phyloP scores from a whole-genome alignment of 2,797 vertebrate genomes.

The Jordanella pulchra region DNA sequence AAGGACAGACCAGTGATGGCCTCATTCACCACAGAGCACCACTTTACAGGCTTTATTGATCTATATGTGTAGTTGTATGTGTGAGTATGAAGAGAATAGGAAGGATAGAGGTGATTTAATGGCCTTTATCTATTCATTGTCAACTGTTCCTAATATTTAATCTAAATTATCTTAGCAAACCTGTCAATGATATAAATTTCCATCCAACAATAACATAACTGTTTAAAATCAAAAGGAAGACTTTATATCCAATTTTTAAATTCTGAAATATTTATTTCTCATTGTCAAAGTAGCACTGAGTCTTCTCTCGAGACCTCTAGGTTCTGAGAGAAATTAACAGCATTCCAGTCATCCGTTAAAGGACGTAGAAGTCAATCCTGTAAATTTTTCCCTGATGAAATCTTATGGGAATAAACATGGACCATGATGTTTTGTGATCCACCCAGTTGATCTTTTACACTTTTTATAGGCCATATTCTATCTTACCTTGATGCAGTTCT shows the following conservation, averaged over 20 bases:
- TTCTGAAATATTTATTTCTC: no score
- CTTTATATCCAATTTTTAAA: no score
- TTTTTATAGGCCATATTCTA: neutral
- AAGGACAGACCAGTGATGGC: slow-evolving; percentile 65
- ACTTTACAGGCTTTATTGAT: slow-evolving; percentile 70
- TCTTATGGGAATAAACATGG: slow-evolving; percentile 14
- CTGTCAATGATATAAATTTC: slow-evolving; percentile 12
- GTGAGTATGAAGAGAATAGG: slow-evolving; percentile 33
- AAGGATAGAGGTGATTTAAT: slow-evolving; percentile 16
- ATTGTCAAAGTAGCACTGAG: no score
- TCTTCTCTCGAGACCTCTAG: slow-evolving; percentile 8
- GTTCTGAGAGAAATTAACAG: slow-evolving; percentile 15
- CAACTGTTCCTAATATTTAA: slow-evolving; percentile 17
- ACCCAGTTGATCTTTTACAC: neutral
- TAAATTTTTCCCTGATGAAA: slow-evolving; percentile 5
- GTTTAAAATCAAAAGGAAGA: no score
- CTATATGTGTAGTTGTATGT: slow-evolving; percentile 25
- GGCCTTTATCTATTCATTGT: slow-evolving; percentile 9
- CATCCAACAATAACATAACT: neutral
- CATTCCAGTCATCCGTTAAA: slow-evolving; percentile 24
- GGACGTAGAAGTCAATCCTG: slow-evolving; percentile 30
- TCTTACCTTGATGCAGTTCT: neutral
- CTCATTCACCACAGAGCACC: slow-evolving; percentile 50
- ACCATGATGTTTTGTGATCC: slow-evolving; percentile 7
- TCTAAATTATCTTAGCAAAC: slow-evolving; percentile 22